Evolutionary conservation across 2,888 invertebrate genomes (phyloP).

Genomic region (Heliconius ethilla): DNA sequence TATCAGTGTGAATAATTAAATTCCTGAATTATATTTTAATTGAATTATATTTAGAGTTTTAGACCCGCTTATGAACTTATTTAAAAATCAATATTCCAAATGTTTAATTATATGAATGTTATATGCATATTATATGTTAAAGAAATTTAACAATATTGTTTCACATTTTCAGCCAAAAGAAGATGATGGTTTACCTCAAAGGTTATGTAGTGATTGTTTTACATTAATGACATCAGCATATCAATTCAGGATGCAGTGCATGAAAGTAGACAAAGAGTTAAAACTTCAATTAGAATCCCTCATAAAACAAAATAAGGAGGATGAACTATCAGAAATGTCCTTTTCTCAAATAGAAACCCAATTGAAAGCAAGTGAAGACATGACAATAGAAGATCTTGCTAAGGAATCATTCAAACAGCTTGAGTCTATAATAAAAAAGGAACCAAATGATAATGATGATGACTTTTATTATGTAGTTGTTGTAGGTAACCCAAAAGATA

Average conservation of each 20-base stretch:
- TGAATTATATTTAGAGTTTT: background rate
- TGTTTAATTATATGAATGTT: background rate
- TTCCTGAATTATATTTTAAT: background rate
- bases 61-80: background rate
- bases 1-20: background rate
- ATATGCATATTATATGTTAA: background rate
- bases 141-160: background rate
- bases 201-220: slow-evolving; percentile 69
- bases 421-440: slow-evolving; percentile 68
- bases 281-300: slow-evolving; percentile 63
- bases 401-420: slow-evolving; percentile 70
- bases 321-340: slow-evolving; percentile 27
- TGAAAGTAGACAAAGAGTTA: slow-evolving; percentile 73
- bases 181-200: slow-evolving; percentile 73
- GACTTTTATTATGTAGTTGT: slow-evolving; percentile 77
- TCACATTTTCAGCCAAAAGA: slow-evolving; percentile 63
- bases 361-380: slow-evolving; percentile 45
- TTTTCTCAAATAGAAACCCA: slow-evolving; percentile 46
- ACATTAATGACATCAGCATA: slow-evolving; percentile 66
- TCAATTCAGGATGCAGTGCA: slow-evolving; percentile 72
- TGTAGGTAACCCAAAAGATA: slow-evolving; percentile 68
- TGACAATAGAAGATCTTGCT: slow-evolving; percentile 57
- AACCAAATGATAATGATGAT: slow-evolving; percentile 74
- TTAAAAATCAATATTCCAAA: background rate
- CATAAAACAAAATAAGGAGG: slow-evolving; percentile 53